phyloP scores from a whole-genome alignment of 2,797 vertebrate genomes.

The Falco novaeseelandiae region DNA sequence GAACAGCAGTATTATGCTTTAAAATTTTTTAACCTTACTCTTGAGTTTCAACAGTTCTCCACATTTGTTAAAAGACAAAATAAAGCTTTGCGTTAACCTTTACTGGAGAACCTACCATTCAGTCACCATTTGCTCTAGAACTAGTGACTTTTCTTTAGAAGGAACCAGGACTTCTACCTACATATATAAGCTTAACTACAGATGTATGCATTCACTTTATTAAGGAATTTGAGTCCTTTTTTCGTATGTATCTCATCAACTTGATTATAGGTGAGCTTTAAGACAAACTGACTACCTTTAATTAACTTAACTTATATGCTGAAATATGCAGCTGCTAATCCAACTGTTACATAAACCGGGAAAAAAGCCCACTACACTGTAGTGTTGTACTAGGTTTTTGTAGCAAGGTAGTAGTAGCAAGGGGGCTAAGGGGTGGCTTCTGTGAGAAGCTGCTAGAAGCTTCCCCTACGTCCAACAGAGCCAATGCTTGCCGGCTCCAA shows the following conservation, averaged over 20 bases:
- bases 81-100: neutral
- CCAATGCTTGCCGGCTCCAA: no score
- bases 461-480: no score
- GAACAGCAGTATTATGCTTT: neutral
- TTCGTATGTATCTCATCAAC: neutral
- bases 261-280: neutral
- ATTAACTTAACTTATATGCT: neutral
- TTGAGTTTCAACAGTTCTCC: neutral
- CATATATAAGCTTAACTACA: neutral
- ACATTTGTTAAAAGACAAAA: neutral
- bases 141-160: neutral
- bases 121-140: neutral
- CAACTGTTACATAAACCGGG: neutral
- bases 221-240: neutral
- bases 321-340: neutral
- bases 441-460: no score
- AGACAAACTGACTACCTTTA: neutral
- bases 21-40: neutral
- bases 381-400: no score
- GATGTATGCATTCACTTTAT: neutral
- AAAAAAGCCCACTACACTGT: fast-evolving
- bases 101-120: neutral
- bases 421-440: no score
- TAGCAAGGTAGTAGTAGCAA: no score
- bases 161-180: neutral